Evolutionary conservation across 2,888 invertebrate species (phyloP).

Genomic region (Tethea ocularis): DNA sequence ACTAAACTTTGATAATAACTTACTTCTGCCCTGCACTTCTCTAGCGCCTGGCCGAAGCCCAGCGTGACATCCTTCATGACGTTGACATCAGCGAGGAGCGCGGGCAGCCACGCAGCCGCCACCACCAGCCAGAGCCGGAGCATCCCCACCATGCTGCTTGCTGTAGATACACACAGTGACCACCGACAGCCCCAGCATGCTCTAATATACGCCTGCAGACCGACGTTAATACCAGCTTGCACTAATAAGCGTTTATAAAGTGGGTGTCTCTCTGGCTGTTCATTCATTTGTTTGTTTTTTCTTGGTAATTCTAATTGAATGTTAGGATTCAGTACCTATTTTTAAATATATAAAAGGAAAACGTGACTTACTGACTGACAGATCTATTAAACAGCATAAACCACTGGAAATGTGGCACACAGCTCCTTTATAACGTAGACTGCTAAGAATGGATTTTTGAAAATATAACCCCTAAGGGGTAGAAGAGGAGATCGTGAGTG

Average conservation of each 20-base stretch:
- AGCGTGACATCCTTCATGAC: conserved; percentile 77
- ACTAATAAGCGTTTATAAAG: conserved; percentile 2
- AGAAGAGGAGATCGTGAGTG: too few relatives aligned
- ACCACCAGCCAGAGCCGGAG: conserved; percentile 20
- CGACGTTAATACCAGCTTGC: conserved; percentile 12
- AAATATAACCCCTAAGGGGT: too few relatives aligned
- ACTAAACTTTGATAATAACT: conserved; percentile 11
- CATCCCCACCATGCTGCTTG: conserved; percentile 10
- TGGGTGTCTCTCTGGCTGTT: not conserved
- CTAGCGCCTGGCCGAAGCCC: conserved; percentile 74
- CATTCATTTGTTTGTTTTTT: conserved; percentile 1
- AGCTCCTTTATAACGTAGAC: too few relatives aligned
- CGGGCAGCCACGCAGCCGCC: conserved; percentile 18
- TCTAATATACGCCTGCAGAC: not conserved
- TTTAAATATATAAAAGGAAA: too few relatives aligned
- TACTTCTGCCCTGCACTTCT: conserved; percentile 71
- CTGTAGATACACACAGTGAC: not conserved
- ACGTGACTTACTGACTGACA: too few relatives aligned
- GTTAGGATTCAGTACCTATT: not conserved
- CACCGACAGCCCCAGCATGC: not conserved
- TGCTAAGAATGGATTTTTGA: too few relatives aligned
- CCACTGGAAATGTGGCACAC: too few relatives aligned
- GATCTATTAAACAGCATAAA: too few relatives aligned
- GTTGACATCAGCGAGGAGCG: conserved; percentile 38
- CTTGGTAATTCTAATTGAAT: not conserved